Base-by-base conservation (phyloP, 2,888 invertebrate species). In the Eustalomyia histrio region DNA sequence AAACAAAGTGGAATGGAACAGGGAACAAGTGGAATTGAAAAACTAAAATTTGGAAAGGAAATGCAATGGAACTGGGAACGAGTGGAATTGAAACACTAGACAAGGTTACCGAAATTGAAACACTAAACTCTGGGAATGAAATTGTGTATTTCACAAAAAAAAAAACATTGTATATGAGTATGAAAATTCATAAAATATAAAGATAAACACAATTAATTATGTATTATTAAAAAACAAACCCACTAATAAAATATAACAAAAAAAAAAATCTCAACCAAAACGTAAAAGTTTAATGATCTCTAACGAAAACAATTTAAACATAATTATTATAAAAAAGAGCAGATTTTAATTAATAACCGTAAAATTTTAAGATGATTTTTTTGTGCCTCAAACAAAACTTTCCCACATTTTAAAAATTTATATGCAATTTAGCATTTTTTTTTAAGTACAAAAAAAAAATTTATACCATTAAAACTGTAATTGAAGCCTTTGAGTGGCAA, bases 401-500 rank as follows among this genome's bases (percentile, higher is more conserved):
- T 80, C 80, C 75, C 80, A 80, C 80, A 80, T 76, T 72, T 67
- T 29, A 67, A 52, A 64, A 69, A 43, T 52, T 52, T 69, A 50
- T 63, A 57, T 80, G 80, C 80, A 67, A 52, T 61, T 72, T 63
- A 80, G 75, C 80, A 76, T 10, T 63, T 76, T 76, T 79, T 67
- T 50, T 57, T 14, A 7, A 35, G 5, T 14, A 35, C 16, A 50
- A 55, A 57, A 29, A 55, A 53, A 47, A 57, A 55, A 43, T 39
- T 17, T 60, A 18, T 17, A 24, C 29, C 58, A 64, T 17, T 17
- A 29, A 43, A 52, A 58, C 8, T 76, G 80, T 80, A 80, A 80
- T 72, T 76, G 61, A 80, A 80, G 67, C 67, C 75, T 74, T 64
- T 43, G 39, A 65, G 64, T 33, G 58, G 21, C 50, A 60, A n/a